These are phyloP conservation scores for Drosophila albomicans DNA, from an alignment of 1,140 invertebrate species.

Conservation along the genomic window DNA sequence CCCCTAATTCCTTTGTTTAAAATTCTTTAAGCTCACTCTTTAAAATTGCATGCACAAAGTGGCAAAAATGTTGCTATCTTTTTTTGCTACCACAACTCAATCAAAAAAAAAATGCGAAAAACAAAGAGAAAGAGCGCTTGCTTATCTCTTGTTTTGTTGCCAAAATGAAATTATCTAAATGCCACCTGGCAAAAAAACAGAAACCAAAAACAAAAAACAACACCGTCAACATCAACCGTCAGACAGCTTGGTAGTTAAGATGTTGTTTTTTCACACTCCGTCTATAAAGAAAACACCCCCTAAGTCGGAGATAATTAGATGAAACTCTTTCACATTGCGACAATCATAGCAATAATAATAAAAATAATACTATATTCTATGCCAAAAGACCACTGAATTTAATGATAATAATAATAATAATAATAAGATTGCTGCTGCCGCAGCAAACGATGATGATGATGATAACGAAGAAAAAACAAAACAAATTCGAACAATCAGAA, in stretches of 20 bases:
- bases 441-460: neutral
- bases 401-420: conserved; percentile 22
- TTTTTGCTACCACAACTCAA: conserved; percentile 3
- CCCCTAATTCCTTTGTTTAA: neutral
- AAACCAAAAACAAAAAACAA: too few relatives aligned
- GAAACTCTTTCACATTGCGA: conserved; percentile 11
- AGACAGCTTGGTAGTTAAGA: conserved; percentile 17
- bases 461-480: conserved; percentile 7
- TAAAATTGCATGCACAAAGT: neutral
- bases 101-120: conserved; percentile 12
- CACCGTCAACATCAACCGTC: neutral
- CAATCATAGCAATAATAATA: conserved; percentile 8
- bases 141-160: conserved; percentile 23
- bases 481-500: conserved; percentile 56
- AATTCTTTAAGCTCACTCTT: neutral
- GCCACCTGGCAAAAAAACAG: conserved; percentile 15
- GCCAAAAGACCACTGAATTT: too few relatives aligned
- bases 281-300: conserved; percentile 9
- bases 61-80: neutral
- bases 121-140: conserved; percentile 7
- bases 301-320: conserved; percentile 21
- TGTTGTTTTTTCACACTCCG: conserved; percentile 31
- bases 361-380: too few relatives aligned
- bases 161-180: conserved; percentile 25
- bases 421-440: neutral